Evolutionary conservation across 2,797 vertebrate species (phyloP).

Genomic region (Apogon talboti): DNA sequence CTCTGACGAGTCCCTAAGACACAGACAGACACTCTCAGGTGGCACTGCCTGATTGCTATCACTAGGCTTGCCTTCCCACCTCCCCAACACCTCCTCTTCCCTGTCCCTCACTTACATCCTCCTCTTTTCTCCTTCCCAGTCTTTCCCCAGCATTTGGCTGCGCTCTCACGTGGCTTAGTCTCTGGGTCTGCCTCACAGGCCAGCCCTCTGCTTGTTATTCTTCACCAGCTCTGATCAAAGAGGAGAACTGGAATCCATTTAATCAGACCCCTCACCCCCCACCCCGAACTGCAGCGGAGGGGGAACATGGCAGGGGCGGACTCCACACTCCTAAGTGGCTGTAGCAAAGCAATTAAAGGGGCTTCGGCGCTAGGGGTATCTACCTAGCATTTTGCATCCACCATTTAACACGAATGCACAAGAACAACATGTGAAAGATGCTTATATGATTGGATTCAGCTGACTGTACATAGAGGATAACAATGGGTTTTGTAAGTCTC

Average conservation of each 20-base stretch:
- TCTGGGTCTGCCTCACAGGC: conserved; percentile 70
- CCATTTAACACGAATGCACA: conserved; percentile 65
- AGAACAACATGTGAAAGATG: conserved; percentile 26
- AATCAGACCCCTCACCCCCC: conserved; percentile 65
- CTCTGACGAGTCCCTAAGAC: conserved; percentile 43
- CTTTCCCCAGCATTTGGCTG: conserved; percentile 64
- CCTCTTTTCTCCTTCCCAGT: not conserved
- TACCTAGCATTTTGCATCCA: conserved; percentile 57
- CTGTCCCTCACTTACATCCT: conserved; percentile 20
- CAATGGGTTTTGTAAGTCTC: conserved; percentile 35
- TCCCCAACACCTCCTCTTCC: conserved; percentile 20
- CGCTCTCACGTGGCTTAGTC: conserved; percentile 73
- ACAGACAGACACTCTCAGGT: conserved; percentile 60
- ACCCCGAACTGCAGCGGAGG: conserved; percentile 63
- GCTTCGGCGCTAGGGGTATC: conserved; percentile 48
- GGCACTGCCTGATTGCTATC: conserved; percentile 68
- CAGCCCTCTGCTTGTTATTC: conserved; percentile 81
- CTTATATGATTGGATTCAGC: conserved; percentile 39
- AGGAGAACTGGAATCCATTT: conserved; percentile 83
- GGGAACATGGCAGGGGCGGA: conserved; percentile 54
- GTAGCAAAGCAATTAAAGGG: conserved; percentile 73
- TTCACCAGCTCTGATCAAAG: conserved; percentile 81
- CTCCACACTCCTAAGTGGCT: conserved; percentile 67
- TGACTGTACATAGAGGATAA: conserved; percentile 40
- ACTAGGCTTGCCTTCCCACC: not conserved